Evolutionary conservation across 2,797 vertebrate genomes (phyloP).

Genomic region (Pelochelys cantorii): DNA sequence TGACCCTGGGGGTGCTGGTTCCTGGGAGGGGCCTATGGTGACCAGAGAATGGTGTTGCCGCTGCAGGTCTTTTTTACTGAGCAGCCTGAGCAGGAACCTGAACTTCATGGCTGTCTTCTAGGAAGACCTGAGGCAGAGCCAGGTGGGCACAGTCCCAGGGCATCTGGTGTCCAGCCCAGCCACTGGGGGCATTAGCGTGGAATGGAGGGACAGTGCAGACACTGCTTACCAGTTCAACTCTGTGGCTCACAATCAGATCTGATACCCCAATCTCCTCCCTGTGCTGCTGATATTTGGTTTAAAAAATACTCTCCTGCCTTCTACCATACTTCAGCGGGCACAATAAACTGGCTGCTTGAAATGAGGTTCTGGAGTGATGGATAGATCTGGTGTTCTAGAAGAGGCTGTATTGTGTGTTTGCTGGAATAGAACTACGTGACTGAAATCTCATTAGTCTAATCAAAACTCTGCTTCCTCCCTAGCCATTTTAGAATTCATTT

Average conservation of each 20-base stretch:
- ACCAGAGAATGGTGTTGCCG: not conserved
- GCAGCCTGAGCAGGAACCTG: not conserved
- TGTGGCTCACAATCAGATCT: too few species aligned
- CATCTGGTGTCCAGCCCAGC: not conserved
- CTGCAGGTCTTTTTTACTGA: not conserved
- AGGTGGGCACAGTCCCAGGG: not conserved
- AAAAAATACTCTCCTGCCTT: not conserved
- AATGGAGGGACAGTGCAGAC: too few species aligned
- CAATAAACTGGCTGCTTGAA: not conserved
- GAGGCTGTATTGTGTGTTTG: not conserved
- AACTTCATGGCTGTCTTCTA: not conserved
- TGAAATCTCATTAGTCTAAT: conserved; percentile 24
- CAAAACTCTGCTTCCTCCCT: not conserved
- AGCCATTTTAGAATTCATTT: conserved; percentile 11
- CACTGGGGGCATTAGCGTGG: not conserved
- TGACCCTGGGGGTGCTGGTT: not conserved
- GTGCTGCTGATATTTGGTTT: not conserved
- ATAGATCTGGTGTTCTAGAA: conserved; percentile 12
- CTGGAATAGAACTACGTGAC: not conserved
- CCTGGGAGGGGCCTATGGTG: not conserved
- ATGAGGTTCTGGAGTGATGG: not conserved
- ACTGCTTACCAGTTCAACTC: too few species aligned
- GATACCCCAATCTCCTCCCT: not conserved
- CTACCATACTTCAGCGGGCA: not conserved
- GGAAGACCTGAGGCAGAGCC: not conserved